Conservation (phyloP, 2,888 invertebrate species). For the Fragum sueziense region DNA sequence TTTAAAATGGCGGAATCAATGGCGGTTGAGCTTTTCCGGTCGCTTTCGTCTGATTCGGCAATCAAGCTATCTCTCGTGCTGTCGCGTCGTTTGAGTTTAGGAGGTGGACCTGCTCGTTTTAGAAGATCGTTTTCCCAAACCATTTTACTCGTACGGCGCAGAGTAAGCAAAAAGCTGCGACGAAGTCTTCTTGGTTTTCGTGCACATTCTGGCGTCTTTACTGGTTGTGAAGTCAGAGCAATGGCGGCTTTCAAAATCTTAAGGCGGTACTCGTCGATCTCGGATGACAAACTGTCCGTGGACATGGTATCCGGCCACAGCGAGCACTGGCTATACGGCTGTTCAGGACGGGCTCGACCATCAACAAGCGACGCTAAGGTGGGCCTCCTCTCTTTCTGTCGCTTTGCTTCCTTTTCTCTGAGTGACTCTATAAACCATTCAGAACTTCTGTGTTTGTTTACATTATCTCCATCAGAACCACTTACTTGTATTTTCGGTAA, state of each 20-base stretch:
- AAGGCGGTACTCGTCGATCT: constrained; percentile 47
- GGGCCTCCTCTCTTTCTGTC: not conserved
- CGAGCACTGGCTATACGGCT: constrained; percentile 15
- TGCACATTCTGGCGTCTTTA: constrained; percentile 27
- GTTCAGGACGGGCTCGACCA: not conserved
- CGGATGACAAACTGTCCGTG: constrained; percentile 12
- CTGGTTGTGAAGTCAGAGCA: constrained; percentile 57
- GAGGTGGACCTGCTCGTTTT: constrained; percentile 13
- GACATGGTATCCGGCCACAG: constrained; percentile 38
- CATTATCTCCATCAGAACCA: not conserved
- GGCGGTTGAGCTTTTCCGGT: not conserved
- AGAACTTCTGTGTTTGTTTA: not conserved
- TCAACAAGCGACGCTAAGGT: not conserved
- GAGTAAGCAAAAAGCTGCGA: constrained; percentile 42
- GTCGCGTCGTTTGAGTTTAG: not conserved
- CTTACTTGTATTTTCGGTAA: constrained; percentile 29
- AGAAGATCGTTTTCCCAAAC: constrained; percentile 52
- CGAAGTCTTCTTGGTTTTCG: constrained; percentile 40
- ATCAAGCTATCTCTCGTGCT: not conserved
- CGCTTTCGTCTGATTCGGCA: not conserved
- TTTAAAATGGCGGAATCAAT: constrained; percentile 1
- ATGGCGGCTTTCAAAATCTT: constrained; percentile 53
- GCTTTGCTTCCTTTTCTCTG: constrained; percentile 9
- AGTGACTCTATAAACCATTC: constrained; percentile 11
- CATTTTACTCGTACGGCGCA: constrained; percentile 44